Base-by-base conservation (phyloP, 2,797 vertebrate genomes). In the Erethizon dorsatum region DNA sequence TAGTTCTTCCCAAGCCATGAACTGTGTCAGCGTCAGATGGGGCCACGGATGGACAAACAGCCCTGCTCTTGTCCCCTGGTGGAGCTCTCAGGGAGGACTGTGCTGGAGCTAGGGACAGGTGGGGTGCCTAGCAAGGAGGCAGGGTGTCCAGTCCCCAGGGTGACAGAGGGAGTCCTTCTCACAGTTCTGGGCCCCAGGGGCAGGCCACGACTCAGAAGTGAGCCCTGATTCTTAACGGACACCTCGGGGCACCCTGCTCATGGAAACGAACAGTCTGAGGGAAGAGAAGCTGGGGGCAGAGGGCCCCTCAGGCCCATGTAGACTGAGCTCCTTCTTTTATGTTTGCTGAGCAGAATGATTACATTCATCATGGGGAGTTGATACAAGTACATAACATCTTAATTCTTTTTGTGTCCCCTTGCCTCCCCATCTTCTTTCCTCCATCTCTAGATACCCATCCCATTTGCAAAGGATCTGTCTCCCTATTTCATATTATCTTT, bases 281-380 rank as follows among this genome's bases (percentile, higher is more conserved):
- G 83, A 75, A 31, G 78, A 56, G 61, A 20, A 37, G 9, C 45
- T 56, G 20, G 31, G 45, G 15, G 37, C 4, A 0, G 31, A 15
- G 59, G 13, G n/a, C 41, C 2, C 0, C 24, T 26, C 14, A 28
- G 47, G 50, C 37, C 24, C 5, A 1, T 2, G 2, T 2, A 17
- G 20, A 22, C 69, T 11, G 67, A 37, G 67, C 20, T 37, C 59
- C 17, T 37, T 69, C 5, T 33, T 71, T 71, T 11, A 41, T 71
- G 71, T 45, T 73, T 45, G 41, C 41, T 75, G 71, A 75, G 71
- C 71, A 47, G 26, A 75, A 47, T 45, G 12, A 59, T 24, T 22
- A 26, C 20, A 41, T 41, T 13, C 69, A 73, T 11, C 7, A 10
- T 24, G 20, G 37, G 37, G 10, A 24, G 69, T 12, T 41, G 37